Conservation (phyloP, 2,113 vertebrate genomes). For the Anser brachyrhynchus region DNA sequence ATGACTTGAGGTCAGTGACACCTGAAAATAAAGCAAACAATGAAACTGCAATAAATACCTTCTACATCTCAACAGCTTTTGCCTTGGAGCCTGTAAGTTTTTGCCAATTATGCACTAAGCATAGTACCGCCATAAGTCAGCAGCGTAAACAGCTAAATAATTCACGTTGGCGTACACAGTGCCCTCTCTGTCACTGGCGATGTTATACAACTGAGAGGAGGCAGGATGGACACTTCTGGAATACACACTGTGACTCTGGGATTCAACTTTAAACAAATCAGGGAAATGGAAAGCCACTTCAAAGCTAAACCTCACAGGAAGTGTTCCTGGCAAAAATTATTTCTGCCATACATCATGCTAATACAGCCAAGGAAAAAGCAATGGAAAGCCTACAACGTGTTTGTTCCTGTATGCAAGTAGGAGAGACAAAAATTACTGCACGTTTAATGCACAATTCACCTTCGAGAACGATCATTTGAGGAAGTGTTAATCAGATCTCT, state of each 20-base stretch:
- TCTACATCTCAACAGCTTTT: not conserved
- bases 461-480: not conserved
- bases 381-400: not conserved
- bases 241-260: not conserved
- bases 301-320: not conserved
- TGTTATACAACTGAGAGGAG: not conserved
- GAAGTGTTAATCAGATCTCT: not conserved
- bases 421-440: not conserved
- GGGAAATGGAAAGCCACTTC: slow-evolving; percentile 17
- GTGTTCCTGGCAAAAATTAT: not conserved
- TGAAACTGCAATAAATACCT: not conserved
- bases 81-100: not conserved
- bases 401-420: not conserved
- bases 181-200: not conserved
- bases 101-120: not conserved
- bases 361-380: not conserved
- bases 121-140: not conserved
- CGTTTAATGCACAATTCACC: not conserved
- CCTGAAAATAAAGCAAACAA: not conserved
- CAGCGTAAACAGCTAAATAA: not conserved
- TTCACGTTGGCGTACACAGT: not conserved
- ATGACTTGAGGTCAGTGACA: not conserved
- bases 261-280: not conserved
- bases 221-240: slow-evolving; percentile 8
- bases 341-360: not conserved